Evolutionary conservation across 1,140 invertebrate species (phyloP).

Genomic region (Heliconius nattereri): DNA sequence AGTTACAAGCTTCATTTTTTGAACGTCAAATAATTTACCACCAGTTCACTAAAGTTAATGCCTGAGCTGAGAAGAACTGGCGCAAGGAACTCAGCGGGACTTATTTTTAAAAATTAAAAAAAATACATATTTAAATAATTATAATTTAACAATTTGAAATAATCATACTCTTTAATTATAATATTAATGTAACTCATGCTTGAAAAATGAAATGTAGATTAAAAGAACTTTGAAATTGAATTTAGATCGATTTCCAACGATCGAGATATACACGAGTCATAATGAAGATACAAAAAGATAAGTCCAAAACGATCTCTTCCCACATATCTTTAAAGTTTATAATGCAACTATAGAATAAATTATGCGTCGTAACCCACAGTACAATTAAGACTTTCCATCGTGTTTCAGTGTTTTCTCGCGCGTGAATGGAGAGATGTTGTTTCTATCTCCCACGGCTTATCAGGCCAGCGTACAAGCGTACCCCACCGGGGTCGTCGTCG

Average conservation of each 20-base stretch:
- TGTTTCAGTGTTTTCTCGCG: slow-evolving; percentile 31
- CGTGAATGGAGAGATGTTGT: slow-evolving; percentile 39
- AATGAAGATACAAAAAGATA: background rate
- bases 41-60: no score
- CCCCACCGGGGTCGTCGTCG: slow-evolving; percentile 22
- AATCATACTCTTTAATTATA: background rate
- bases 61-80: no score
- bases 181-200: background rate
- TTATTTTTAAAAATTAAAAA: no score
- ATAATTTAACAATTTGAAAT: background rate
- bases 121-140: no score
- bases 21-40: no score
- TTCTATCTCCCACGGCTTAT: slow-evolving; percentile 45
- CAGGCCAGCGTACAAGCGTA: slow-evolving; percentile 19
- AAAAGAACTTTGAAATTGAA: background rate
- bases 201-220: background rate
- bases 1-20: no score
- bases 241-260: slow-evolving; percentile 10
- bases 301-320: background rate
- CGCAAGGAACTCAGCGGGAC: no score
- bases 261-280: slow-evolving; percentile 8
- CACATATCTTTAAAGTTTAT: background rate
- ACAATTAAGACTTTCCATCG: slow-evolving; percentile 28
- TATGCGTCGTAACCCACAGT: slow-evolving; percentile 21
- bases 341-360: slow-evolving; percentile 1